These are phyloP conservation scores for Chelonia mydas DNA, from an alignment of 2,797 vertebrate species.

Conservation along the genomic window DNA sequence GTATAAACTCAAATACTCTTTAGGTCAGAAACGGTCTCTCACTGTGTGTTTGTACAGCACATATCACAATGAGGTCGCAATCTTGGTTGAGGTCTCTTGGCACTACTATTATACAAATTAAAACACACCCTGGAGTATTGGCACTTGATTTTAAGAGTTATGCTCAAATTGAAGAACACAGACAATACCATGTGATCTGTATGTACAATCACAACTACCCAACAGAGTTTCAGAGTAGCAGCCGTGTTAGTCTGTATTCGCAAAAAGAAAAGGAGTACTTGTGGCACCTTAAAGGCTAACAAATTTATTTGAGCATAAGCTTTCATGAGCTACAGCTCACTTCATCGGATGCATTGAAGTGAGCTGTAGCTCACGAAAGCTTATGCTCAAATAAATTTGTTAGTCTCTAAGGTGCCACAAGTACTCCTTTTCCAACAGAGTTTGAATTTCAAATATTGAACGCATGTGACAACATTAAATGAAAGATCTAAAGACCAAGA, in stretches of 20 bases:
- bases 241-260: too few relatives aligned
- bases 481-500: not conserved
- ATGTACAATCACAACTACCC: not conserved
- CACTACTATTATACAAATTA: not conserved
- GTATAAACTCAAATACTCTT: not conserved
- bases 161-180: not conserved
- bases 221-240: not conserved
- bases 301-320: too few relatives aligned
- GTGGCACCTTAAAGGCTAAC: too few relatives aligned
- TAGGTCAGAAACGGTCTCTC: not conserved
- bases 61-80: not conserved
- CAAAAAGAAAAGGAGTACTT: too few relatives aligned
- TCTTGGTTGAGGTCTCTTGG: not conserved
- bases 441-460: not conserved
- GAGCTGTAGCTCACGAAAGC: too few relatives aligned
- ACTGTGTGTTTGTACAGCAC: not conserved
- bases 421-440: not conserved
- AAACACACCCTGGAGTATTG: not conserved
- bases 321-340: too few relatives aligned
- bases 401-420: too few relatives aligned
- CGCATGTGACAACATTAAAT: not conserved
- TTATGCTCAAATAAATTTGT: too few relatives aligned
- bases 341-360: too few relatives aligned
- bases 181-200: not conserved
- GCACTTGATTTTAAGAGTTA: not conserved